phyloP scores from a whole-genome alignment of 2,888 invertebrate genomes.

The Hemistola chrysoprasaria region DNA sequence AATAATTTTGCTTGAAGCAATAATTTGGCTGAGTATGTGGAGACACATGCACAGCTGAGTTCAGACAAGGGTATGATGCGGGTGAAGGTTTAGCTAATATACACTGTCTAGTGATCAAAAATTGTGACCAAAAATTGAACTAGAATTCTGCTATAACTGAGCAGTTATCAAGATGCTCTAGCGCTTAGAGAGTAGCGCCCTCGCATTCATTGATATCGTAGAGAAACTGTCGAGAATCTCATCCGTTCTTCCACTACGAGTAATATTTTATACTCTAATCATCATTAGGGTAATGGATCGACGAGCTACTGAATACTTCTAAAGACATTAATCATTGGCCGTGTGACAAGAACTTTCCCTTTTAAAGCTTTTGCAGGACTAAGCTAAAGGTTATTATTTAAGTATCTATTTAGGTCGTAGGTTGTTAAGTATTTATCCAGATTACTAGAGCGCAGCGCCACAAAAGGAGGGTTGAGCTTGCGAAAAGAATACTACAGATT shows the following conservation, averaged over 20 bases:
- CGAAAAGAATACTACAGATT: too few relatives aligned
- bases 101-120: too few relatives aligned
- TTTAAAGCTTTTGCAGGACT: constrained; percentile 17
- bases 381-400: constrained; percentile 1
- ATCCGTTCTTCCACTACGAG: constrained; percentile 11
- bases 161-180: too few relatives aligned
- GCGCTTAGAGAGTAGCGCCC: too few relatives aligned
- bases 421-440: constrained; percentile 16
- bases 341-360: constrained; percentile 13
- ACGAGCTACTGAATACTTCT: constrained; percentile 6
- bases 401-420: constrained; percentile 16
- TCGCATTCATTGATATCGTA: too few relatives aligned
- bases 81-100: too few relatives aligned
- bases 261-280: constrained; percentile 15
- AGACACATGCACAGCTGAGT: constrained; percentile 29
- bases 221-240: constrained; percentile 9
- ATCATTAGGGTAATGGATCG: constrained; percentile 19
- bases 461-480: too few relatives aligned
- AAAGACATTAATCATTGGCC: constrained; percentile 24
- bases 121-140: too few relatives aligned
- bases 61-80: constrained; percentile 52
- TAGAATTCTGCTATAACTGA: too few relatives aligned
- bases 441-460: constrained; percentile 5
- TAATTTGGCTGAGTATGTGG: constrained; percentile 10
- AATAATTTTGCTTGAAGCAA: constrained; percentile 13